Base-by-base conservation (phyloP, 2,113 vertebrate species). In the Thomomys bottae region DNA sequence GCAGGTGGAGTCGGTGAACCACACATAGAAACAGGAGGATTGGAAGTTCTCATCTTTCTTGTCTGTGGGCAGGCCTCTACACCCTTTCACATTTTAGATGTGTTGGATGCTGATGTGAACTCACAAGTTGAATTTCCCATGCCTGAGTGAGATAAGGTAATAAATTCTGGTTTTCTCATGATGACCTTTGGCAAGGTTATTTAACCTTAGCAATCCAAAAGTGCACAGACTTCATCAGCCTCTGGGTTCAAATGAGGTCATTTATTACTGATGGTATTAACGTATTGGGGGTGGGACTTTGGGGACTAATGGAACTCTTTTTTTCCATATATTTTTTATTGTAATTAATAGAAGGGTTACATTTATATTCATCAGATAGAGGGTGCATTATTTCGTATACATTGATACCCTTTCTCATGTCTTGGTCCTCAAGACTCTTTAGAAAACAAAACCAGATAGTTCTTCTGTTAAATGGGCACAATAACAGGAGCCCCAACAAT, bases 401-500 rank as follows among this genome's bases (percentile, higher is more conserved):
- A n/a, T n/a, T n/a, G n/a, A n/a, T n/a, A n/a, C n/a, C n/a, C n/a
- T n/a, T n/a, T n/a, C n/a, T n/a, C n/a, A n/a, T n/a, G n/a, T n/a
- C n/a, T n/a, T n/a, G n/a, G n/a, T n/a, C n/a, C n/a, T n/a, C n/a
- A n/a, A n/a, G n/a, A n/a, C n/a, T n/a, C n/a, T n/a, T n/a, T n/a
- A n/a, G n/a, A n/a, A 32, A 61, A 61, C 49, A 94, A 87, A 93
- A 95, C 49, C 87, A 90, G 72, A 84, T 93, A 94, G 59, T 36
- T 90, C 83, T 91, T 94, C 88, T 95, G 79, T 93, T 91, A 95
- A 95, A 93, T 93, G 86, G 82, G 40, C 75, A 54, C 91, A 76
- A 84, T 91, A 94, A 79, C 81, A 87, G 54, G 30, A 87, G 18
- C 49, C 73, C 85, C 21, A 85, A 89, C 12, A 72, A 93, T 94